A percentile compares a stretch with the other conserved stretches of the same genome.
phyloP scores from a whole-genome alignment of 2,888 invertebrate species.

The Scaptomyza flava region DNA sequence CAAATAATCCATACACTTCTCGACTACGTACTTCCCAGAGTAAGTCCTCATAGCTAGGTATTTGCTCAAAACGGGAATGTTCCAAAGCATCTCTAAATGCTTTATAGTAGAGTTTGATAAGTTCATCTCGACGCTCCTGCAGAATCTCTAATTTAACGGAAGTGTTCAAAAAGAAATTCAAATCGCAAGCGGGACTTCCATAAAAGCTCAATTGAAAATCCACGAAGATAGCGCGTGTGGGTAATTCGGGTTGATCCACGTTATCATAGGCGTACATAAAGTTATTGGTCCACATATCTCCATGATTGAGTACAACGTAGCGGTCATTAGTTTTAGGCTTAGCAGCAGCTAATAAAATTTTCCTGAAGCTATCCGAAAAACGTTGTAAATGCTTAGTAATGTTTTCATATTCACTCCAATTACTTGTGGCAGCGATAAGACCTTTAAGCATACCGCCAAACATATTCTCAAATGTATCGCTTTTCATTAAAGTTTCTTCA shows the following conservation, averaged over 20 bases:
- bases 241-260: conserved; percentile 44
- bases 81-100: conserved; percentile 61
- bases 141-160: conserved; percentile 67
- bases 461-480: conserved; percentile 63
- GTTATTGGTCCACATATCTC: conserved; percentile 86
- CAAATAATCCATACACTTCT: conserved; percentile 78
- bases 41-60: conserved; percentile 76
- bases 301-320: conserved; percentile 85
- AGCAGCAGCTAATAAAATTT: conserved; percentile 46
- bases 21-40: conserved; percentile 73
- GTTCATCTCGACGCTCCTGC: conserved; percentile 60
- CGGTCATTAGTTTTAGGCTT: conserved; percentile 66
- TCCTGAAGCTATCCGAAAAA: conserved; percentile 58
- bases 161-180: conserved; percentile 81
- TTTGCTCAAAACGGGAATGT: conserved; percentile 65
- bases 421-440: conserved; percentile 75
- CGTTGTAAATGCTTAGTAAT: conserved; percentile 80
- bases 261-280: conserved; percentile 85
- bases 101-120: conserved; percentile 72
- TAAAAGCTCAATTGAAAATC: conserved; percentile 75
- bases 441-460: conserved; percentile 65
- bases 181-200: conserved; percentile 78
- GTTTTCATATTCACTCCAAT: conserved; percentile 84
- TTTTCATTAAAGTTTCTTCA: conserved; percentile 49
- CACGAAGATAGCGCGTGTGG: conserved; percentile 82